Base-by-base conservation (phyloP, 2,113 vertebrate species). In the Vidua macroura region DNA sequence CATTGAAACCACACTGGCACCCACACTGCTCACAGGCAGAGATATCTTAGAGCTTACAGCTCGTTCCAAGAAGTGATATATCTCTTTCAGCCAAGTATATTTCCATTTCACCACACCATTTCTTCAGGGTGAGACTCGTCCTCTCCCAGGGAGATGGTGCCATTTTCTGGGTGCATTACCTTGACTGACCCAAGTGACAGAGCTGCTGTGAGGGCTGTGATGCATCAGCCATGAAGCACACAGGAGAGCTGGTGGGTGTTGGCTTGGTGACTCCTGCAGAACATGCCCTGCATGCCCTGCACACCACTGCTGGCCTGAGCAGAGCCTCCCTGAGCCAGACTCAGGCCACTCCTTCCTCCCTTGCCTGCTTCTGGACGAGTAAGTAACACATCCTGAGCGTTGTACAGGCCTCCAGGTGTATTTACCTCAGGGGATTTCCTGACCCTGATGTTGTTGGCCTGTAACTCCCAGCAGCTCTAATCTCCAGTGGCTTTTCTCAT, bases 271-370 rank as follows among this genome's bases (percentile, higher is more conserved):
- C 19, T 75, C 15, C 33, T 5, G 2, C 30, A 28, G 7, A 12
- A 6, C 2, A 0, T 24, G 18, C 6, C 37, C 35, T 53, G 8
- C 2, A 0, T 24, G 18, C 6, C 37, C 35, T 53, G 8, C 17
- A 41, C 28, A 37, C 4, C 6, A 1, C 16, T 49, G 48, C 56
- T 88, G 75, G 16, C 17, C 28, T 13, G 18, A 78, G 66, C 1
- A 5, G 8, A 67, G 6, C 27, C 5, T 52, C 46, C 13, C 37
- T 17, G 30, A 62, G 19, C 13, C 51, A 28, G 15, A 27, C 20
- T 5, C 31, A 7, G n/a, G 19, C 7, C 16, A 14, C 30, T 37
- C 10, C 1, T 39, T 68, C 31, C 30, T 72, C 24, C 17, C 8
- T 66, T 81, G n/a, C 19, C 10, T 62, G 17, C 48, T 55, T 55